Percentiles rank a stretch among this genome's conserved stretches.
These are phyloP conservation scores for Troglohyphantes excavatus DNA, from an alignment of 2,888 invertebrate genomes.

Conservation along the genomic window DNA sequence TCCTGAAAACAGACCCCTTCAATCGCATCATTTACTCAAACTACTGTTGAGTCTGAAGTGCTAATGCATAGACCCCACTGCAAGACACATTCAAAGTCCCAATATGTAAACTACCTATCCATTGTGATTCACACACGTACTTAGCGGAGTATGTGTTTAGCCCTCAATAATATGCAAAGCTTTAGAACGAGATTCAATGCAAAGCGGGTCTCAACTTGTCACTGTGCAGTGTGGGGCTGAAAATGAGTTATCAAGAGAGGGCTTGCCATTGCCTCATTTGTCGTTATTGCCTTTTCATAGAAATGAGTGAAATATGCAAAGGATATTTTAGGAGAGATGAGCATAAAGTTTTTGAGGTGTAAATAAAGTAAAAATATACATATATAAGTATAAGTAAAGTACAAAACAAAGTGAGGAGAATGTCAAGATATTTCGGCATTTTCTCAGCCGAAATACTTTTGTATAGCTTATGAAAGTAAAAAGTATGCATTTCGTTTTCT, in stretches of 20 bases:
- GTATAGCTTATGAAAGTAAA: no score
- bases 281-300: no score
- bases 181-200: background rate
- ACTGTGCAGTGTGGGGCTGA: background rate
- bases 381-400: no score
- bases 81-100: background rate
- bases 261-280: background rate
- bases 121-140: background rate
- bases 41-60: background rate
- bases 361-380: no score
- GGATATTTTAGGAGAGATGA: no score
- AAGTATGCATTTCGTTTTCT: no score
- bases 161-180: constrained; percentile 1
- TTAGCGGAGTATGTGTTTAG: background rate
- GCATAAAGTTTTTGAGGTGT: no score
- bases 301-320: no score
- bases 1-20: background rate
- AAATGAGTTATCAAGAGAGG: background rate
- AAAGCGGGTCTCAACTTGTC: background rate
- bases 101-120: background rate
- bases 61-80: background rate
- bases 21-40: background rate
- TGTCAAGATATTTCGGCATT: no score
- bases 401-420: no score
- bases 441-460: no score